phyloP scores from a whole-genome alignment of 2,113 vertebrate species.

The Percina caprodes region DNA sequence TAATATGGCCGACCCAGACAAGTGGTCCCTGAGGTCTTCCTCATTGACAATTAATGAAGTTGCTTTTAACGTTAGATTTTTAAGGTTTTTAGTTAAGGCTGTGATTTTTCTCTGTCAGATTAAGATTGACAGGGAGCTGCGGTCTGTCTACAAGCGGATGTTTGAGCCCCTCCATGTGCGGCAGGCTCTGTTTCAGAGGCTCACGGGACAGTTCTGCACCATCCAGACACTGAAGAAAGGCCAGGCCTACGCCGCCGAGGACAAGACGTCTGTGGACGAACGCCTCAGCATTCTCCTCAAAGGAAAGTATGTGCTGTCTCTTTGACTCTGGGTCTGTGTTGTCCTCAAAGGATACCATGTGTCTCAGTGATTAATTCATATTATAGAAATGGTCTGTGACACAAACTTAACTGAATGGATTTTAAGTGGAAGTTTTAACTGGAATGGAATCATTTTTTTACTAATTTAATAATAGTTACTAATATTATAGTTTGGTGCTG shows the following conservation, averaged over 20 bases:
- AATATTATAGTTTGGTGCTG: too few relatives aligned
- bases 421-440: neutral
- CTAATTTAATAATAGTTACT: too few relatives aligned
- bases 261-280: slow-evolving; percentile 97
- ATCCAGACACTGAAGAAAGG: slow-evolving; percentile 93
- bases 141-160: slow-evolving; percentile 91
- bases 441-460: neutral
- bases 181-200: slow-evolving; percentile 92
- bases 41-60: neutral
- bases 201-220: slow-evolving; percentile 97
- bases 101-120: slow-evolving; percentile 84
- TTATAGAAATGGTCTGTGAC: neutral
- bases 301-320: slow-evolving; percentile 89
- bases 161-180: slow-evolving; percentile 95
- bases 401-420: neutral
- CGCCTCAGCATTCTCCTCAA: slow-evolving; percentile 96
- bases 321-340: neutral
- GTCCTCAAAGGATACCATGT: neutral
- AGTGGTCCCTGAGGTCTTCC: neutral
- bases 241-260: slow-evolving; percentile 93
- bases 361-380: neutral
- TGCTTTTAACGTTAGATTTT: neutral
- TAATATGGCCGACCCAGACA: neutral
- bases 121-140: slow-evolving; percentile 95
- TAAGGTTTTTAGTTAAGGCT: neutral